Evolutionary conservation across 2,888 invertebrate species (phyloP).

Genomic region (Laspeyria flexula): DNA sequence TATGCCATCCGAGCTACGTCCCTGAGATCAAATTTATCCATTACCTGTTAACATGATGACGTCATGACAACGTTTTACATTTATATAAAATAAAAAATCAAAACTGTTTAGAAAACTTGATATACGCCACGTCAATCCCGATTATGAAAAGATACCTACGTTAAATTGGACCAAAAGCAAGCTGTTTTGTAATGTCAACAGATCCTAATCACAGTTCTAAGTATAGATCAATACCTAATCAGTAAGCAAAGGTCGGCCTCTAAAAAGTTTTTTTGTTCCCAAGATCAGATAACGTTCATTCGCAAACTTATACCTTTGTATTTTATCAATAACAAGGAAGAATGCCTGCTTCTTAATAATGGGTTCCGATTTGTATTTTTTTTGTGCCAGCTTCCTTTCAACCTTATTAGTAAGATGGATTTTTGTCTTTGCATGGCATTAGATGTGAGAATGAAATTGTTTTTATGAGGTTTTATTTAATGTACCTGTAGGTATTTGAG

Average conservation of each 20-base stretch:
- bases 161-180: too few relatives aligned
- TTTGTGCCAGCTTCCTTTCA: slow-evolving; percentile 23
- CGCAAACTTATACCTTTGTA: slow-evolving; percentile 68
- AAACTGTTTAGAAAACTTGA: too few relatives aligned
- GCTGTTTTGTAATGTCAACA: too few relatives aligned
- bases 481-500: too few relatives aligned
- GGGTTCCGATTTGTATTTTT: slow-evolving; percentile 41
- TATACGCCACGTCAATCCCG: too few relatives aligned
- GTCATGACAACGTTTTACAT: too few relatives aligned
- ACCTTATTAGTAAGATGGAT: slow-evolving; percentile 8
- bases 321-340: slow-evolving; percentile 40
- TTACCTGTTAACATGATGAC: too few relatives aligned
- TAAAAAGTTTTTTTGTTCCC: slow-evolving; percentile 64
- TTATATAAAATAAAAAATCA: too few relatives aligned
- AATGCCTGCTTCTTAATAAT: slow-evolving; percentile 33
- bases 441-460: neutral
- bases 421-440: slow-evolving; percentile 11
- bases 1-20: too few relatives aligned
- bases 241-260: slow-evolving; percentile 61
- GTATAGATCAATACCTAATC: slow-evolving; percentile 69
- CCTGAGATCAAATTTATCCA: too few relatives aligned
- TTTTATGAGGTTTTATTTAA: neutral
- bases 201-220: slow-evolving; percentile 50
- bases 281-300: slow-evolving; percentile 76
- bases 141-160: too few relatives aligned